A percentile compares a stretch with the other conserved stretches of the same genome.
Conservation (phyloP, 2,797 vertebrate species). For the Rachycentron canadum region DNA sequence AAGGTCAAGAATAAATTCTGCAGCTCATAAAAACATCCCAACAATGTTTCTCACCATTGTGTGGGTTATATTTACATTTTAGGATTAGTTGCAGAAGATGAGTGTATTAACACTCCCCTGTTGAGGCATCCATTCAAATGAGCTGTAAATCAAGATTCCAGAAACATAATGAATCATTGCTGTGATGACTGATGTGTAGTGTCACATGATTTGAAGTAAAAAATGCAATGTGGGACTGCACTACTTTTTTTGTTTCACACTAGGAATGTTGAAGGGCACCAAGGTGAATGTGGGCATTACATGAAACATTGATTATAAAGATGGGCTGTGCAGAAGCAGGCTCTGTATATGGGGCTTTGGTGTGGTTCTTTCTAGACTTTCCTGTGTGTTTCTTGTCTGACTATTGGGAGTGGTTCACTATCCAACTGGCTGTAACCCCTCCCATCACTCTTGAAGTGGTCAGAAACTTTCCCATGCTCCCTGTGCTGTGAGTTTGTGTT, state of each 20-base stretch:
- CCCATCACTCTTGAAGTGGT: slow-evolving; percentile 62
- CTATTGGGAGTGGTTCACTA: slow-evolving; percentile 40
- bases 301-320: background rate
- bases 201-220: background rate
- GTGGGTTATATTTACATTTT: background rate
- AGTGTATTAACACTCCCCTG: too few relatives aligned
- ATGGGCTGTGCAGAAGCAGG: background rate
- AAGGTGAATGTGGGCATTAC: background rate
- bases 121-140: background rate
- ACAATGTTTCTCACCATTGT: background rate
- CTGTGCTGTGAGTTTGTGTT: slow-evolving; percentile 64
- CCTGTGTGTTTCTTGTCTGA: slow-evolving; percentile 22
- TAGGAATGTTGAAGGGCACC: too few relatives aligned
- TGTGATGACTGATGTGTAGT: background rate
- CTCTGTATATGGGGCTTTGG: background rate
- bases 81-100: background rate
- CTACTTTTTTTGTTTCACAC: background rate
- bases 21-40: background rate
- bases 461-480: slow-evolving; percentile 81
- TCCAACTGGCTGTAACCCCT: slow-evolving; percentile 27
- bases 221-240: background rate
- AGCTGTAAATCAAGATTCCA: background rate
- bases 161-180: background rate
- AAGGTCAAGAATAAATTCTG: background rate
- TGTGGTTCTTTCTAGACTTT: slow-evolving; percentile 20